These are phyloP conservation scores for Sinocyclocheilus anophthalmus DNA, from an alignment of 2,113 vertebrate species.

Conservation along the genomic window DNA sequence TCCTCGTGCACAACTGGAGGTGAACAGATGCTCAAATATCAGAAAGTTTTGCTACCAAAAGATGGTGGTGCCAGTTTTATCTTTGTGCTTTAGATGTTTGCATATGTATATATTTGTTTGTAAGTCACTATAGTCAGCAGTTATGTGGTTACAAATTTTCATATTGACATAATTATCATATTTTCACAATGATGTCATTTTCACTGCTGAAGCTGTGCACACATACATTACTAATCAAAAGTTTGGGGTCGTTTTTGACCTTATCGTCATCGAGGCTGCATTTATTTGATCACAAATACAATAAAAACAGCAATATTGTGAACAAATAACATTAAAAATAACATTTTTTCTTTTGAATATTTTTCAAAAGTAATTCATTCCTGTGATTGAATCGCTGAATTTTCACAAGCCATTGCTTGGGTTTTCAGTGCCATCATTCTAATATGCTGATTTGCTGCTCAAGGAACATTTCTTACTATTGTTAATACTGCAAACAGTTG, in stretches of 20 bases:
- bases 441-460: not conserved
- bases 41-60: not conserved
- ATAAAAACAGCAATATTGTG: not conserved
- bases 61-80: not conserved
- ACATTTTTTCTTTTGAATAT: not conserved
- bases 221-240: too few relatives aligned
- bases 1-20: constrained; percentile 96
- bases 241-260: too few relatives aligned
- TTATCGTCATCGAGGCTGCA: not conserved
- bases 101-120: not conserved
- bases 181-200: not conserved
- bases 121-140: not conserved
- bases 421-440: not conserved
- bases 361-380: not conserved
- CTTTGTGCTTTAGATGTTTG: not conserved
- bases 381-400: not conserved
- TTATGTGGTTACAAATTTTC: not conserved
- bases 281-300: not conserved
- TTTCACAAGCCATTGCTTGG: not conserved
- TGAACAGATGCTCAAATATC: constrained; percentile 64
- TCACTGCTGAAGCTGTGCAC: too few relatives aligned
- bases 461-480: not conserved
- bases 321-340: too few relatives aligned
- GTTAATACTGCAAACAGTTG: not conserved
- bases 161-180: not conserved